Evolutionary conservation across 2,888 invertebrate genomes (phyloP).

Genomic region (Meteorus colon): DNA sequence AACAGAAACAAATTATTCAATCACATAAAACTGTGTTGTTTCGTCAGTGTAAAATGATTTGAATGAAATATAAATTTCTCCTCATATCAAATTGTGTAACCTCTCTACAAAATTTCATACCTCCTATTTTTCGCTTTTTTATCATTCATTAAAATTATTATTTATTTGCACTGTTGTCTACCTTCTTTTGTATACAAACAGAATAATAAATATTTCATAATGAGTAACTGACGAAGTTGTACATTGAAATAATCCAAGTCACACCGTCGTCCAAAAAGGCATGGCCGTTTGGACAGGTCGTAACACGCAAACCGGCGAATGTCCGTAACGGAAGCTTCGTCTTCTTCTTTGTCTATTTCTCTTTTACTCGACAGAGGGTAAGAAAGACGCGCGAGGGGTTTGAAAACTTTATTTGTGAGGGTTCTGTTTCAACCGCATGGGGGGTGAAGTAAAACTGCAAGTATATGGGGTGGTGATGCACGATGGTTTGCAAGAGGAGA

Average conservation of each 20-base stretch:
- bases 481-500: not conserved
- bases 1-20: too few relatives aligned
- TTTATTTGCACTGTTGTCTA: too few relatives aligned
- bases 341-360: conserved; percentile 12
- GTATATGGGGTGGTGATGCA: not conserved
- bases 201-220: not conserved
- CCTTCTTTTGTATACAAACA: too few relatives aligned
- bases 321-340: conserved; percentile 7
- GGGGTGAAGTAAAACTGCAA: conserved; percentile 15
- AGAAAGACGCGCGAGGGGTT: not conserved
- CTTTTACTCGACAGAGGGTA: not conserved
- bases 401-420: conserved; percentile 31
- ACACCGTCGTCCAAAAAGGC: not conserved
- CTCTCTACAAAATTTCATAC: too few relatives aligned
- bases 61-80: too few relatives aligned
- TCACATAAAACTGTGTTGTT: too few relatives aligned
- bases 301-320: conserved; percentile 14
- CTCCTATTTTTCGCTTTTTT: too few relatives aligned
- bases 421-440: conserved; percentile 22
- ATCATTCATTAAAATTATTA: too few relatives aligned
- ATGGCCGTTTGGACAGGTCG: conserved; percentile 3
- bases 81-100: too few relatives aligned
- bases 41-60: too few relatives aligned
- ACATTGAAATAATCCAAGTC: not conserved
- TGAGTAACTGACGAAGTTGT: not conserved